A percentile compares a stretch with the other conserved stretches of the same genome.
Conservation (phyloP, 2,113 vertebrate species). For the Vidua chalybeata region DNA sequence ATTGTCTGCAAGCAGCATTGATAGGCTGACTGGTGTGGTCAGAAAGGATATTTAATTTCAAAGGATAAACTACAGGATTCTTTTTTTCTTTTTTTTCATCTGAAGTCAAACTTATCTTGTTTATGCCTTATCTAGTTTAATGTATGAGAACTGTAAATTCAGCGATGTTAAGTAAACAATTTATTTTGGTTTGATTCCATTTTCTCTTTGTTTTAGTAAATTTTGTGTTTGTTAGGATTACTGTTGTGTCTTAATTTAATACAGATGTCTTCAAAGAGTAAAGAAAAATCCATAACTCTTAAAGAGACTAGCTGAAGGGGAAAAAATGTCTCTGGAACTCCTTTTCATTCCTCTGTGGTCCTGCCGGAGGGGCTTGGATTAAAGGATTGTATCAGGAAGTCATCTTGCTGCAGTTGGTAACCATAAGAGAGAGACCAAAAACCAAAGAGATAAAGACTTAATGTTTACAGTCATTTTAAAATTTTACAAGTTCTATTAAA, state of each 20-base stretch:
- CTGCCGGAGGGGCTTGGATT: not conserved
- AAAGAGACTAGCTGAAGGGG: constrained; percentile 27
- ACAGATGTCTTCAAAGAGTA: constrained; percentile 60
- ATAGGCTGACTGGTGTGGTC: constrained; percentile 20
- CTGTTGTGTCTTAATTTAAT: constrained; percentile 46
- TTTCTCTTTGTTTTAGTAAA: constrained; percentile 59
- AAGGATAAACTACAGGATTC: constrained; percentile 9
- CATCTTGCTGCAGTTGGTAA: not conserved
- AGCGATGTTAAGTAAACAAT: constrained; percentile 35
- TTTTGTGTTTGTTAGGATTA: constrained; percentile 45
- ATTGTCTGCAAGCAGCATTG: not conserved
- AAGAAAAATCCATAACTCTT: constrained; percentile 46
- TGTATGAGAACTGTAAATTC: constrained; percentile 47
- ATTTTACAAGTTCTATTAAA: not conserved
- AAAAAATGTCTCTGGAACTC: constrained; percentile 4
- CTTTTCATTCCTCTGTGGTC: constrained; percentile 8
- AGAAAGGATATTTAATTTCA: constrained; percentile 52
- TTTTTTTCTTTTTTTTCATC: not conserved
- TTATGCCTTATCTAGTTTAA: constrained; percentile 48
- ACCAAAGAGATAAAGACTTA: not conserved
- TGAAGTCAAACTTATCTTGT: constrained; percentile 38
- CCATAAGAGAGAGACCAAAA: not conserved
- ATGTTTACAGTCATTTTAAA: not conserved
- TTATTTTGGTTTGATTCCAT: constrained; percentile 43
- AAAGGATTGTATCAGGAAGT: not conserved